Evolutionary conservation across 2,888 invertebrate genomes (phyloP), one percentile per base, ranked within the genome.

Genomic region (Caenorhabditis sp.): DNA sequence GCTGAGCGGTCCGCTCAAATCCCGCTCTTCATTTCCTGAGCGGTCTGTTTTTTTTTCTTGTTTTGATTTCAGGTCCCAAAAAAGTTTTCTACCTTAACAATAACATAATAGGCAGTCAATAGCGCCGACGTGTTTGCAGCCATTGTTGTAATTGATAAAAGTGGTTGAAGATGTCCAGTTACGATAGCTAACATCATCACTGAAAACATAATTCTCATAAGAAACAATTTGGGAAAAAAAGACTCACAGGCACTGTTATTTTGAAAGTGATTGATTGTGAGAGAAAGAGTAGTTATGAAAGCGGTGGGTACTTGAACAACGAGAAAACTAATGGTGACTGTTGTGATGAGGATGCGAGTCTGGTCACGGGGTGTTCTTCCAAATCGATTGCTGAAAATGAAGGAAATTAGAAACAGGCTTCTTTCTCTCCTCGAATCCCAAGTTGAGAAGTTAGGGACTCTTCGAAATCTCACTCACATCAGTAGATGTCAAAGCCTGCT

Each of bases 101-200:
- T 86, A 24, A 86, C 86, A 73, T 86, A 86, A 62, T 87, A 86
- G 5, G 86, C 86, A 55, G 86, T 87, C 27, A 86, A 72, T 21
- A 86, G 76, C 10, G 85, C 84, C 10, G 84, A 83, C 43, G 83
- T 83, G 64, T 86, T 86, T n/a, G 86, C 86, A 53, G 83, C 79
- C 59, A 86, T 86, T 21, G 84, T 82, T 17, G 79, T 76, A 27
- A 86, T 81, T 19, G 85, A 85, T 19, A 85, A 79, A 27, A 86
- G 68, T 14, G 86, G 86, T 69, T 86, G 86, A 26, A 86, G 69
- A 70, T 86, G 86, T 36, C 85, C 86, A 14, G 83, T 72, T 27
- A 83, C 73, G 24, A 85, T 61, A 12, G 86, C 83, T 37, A 86
- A 66, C 49, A 87, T 59, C 68, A 82, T 83, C 54, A 86, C 86